A percentile compares a stretch with the other conserved stretches of the same genome.
These are phyloP conservation scores for Felis chaus DNA, from an alignment of 2,113 vertebrate genomes.

Conservation along the genomic window DNA sequence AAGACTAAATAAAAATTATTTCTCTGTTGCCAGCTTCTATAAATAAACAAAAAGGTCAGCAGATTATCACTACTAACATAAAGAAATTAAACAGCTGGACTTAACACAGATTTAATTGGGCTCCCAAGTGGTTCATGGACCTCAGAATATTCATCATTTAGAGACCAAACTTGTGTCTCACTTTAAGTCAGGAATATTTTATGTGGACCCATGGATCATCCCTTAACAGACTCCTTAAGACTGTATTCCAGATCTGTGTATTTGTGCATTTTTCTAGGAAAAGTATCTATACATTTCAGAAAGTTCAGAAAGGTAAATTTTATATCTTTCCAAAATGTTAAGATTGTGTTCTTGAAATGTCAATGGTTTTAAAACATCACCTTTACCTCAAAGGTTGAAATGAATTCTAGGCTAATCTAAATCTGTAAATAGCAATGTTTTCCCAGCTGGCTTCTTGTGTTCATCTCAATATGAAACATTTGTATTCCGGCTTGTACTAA, in stretches of 20 bases:
- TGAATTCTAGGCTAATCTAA: constrained; percentile 41
- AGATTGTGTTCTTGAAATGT: constrained; percentile 32
- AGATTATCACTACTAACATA: not conserved
- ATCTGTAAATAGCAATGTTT: constrained; percentile 59
- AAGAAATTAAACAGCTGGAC: not conserved
- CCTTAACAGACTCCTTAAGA: not conserved
- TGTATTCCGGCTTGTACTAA: constrained; percentile 42
- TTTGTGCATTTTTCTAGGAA: constrained; percentile 20
- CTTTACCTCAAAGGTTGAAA: constrained; percentile 27
- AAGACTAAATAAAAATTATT: not conserved
- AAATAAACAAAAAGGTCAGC: not conserved
- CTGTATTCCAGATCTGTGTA: not conserved
- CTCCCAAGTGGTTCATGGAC: not conserved
- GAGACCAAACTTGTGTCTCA: not conserved
- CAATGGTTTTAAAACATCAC: constrained; percentile 3
- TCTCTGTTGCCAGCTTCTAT: not conserved
- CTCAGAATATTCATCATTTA: not conserved
- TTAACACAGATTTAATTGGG: not conserved
- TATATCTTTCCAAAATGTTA: not conserved
- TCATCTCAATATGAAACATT: constrained; percentile 65
- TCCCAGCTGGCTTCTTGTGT: constrained; percentile 63
- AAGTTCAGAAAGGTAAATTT: not conserved
- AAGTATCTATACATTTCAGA: not conserved
- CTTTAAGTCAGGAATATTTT: not conserved
- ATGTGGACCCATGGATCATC: not conserved